Conservation (phyloP, 2,113 vertebrate genomes). For the Saguinus imperator region DNA sequence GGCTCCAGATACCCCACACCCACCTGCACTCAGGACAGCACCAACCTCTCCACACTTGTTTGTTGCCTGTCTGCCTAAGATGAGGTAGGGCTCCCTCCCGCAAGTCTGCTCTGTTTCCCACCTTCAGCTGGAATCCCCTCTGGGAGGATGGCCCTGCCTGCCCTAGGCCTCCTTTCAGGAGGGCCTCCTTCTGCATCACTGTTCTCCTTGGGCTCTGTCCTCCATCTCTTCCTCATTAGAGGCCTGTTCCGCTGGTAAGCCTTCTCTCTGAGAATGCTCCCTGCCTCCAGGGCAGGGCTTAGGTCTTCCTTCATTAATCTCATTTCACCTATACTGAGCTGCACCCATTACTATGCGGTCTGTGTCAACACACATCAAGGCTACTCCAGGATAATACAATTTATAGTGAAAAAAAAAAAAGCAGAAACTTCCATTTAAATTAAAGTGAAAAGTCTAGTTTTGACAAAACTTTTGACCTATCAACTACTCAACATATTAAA, state of each 20-base stretch:
- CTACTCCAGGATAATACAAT: neutral
- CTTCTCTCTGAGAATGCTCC: neutral
- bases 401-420: neutral
- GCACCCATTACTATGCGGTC: neutral
- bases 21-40: rapidly evolving
- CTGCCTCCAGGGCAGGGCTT: neutral
- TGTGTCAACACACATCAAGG: no score
- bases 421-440: neutral
- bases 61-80: neutral
- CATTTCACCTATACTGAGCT: neutral
- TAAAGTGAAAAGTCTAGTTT: neutral
- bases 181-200: no score
- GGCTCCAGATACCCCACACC: neutral
- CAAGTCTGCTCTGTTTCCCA: neutral
- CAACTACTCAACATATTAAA: neutral
- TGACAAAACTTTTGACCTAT: neutral
- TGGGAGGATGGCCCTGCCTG: neutral
- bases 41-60: rapidly evolving
- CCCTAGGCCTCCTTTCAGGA: neutral
- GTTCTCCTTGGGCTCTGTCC: no score
- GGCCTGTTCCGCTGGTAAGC: rapidly evolving
- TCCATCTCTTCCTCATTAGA: rapidly evolving
- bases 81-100: neutral
- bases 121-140: neutral
- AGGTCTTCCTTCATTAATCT: neutral